Evolutionary conservation across 2,888 invertebrate genomes (phyloP).

Genomic region (Orthosia incerta): DNA sequence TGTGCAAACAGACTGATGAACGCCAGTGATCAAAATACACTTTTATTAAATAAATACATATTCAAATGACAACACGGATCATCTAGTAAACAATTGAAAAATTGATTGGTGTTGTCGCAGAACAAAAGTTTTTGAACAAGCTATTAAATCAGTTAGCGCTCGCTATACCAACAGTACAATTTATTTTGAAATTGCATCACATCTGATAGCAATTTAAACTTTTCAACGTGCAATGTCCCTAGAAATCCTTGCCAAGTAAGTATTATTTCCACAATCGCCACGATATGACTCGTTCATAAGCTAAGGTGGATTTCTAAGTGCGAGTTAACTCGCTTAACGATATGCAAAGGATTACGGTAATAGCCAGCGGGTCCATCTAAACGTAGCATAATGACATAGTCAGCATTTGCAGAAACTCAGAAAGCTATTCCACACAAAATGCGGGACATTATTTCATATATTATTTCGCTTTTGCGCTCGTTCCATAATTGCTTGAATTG

Average conservation of each 20-base stretch:
- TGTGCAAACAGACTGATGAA: constrained; percentile 64
- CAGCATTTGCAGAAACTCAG: constrained; percentile 36
- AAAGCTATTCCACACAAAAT: constrained; percentile 33
- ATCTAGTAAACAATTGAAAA: constrained; percentile 40
- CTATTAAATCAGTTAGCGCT: background rate
- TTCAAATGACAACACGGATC: constrained; percentile 43
- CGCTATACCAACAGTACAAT: background rate
- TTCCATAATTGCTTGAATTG: constrained; percentile 37
- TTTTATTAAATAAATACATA: constrained; percentile 51
- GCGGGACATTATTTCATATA: constrained; percentile 24
- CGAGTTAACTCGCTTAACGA: constrained; percentile 41
- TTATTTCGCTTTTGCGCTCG: constrained; percentile 20
- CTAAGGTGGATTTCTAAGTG: constrained; percentile 20
- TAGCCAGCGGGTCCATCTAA: constrained; percentile 12
- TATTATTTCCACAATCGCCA: constrained; percentile 25
- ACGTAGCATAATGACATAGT: constrained; percentile 36
- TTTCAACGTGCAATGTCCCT: constrained; percentile 4
- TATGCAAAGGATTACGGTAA: constrained; percentile 54
- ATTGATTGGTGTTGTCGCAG: constrained; percentile 44
- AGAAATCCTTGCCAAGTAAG: background rate
- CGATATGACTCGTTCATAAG: constrained; percentile 39
- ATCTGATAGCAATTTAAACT: background rate
- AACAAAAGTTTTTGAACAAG: constrained; percentile 25
- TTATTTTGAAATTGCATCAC: constrained; percentile 3
- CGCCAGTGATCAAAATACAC: constrained; percentile 45